phyloP scores from a whole-genome alignment of 2,113 vertebrate species.

The Barnardius zonarius region DNA sequence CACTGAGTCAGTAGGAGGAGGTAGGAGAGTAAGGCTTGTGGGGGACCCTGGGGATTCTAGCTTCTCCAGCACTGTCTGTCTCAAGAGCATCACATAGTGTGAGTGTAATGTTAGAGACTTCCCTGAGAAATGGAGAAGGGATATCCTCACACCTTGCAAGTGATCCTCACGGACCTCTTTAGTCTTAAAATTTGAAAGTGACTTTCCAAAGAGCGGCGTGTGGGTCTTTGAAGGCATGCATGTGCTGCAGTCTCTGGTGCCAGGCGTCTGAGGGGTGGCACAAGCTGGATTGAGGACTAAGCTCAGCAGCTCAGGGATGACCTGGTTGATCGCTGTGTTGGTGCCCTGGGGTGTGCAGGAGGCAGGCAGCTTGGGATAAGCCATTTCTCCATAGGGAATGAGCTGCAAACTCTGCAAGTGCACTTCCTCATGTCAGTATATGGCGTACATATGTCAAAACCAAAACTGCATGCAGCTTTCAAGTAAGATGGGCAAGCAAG shows the following conservation, averaged over 20 bases:
- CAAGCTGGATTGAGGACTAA: neutral
- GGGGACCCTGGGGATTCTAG: neutral
- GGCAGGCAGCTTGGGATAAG: neutral
- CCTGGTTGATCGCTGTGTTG: neutral
- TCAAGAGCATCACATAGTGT: neutral
- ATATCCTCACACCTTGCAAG: neutral
- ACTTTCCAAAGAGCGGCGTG: neutral
- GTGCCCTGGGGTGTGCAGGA: neutral
- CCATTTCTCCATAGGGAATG: accelerated
- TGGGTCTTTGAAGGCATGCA: accelerated
- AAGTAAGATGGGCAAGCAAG: neutral
- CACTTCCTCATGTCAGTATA: neutral
- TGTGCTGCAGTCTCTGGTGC: accelerated
- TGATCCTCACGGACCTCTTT: neutral
- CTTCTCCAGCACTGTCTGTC: neutral
- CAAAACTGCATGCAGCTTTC: neutral
- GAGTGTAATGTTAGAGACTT: neutral
- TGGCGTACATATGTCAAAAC: neutral
- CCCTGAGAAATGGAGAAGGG: neutral
- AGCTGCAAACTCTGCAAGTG: neutral
- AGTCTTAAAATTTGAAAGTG: neutral
- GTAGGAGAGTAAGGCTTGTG: neutral
- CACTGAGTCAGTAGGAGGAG: neutral
- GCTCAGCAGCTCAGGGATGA: neutral
- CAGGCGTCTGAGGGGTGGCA: neutral